phyloP scores from a whole-genome alignment of 2,113 vertebrate genomes.

The Scomber japonicus region DNA sequence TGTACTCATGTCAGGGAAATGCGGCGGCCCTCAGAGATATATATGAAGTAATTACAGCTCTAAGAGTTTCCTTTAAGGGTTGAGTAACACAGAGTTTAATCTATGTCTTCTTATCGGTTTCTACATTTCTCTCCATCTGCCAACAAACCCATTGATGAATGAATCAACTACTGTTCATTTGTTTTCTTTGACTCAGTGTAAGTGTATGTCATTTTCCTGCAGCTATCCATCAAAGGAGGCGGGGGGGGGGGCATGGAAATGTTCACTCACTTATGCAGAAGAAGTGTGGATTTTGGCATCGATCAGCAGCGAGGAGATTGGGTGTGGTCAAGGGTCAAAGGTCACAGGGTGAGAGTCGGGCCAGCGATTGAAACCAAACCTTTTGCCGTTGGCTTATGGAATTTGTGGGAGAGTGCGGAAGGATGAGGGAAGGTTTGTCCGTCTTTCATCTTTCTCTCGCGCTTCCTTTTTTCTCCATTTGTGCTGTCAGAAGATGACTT shows the following conservation, averaged over 20 bases:
- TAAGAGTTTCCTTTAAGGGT: conserved; percentile 6
- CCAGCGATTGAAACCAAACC: neutral
- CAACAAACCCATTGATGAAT: conserved; percentile 9
- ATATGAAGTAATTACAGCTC: conserved; percentile 19
- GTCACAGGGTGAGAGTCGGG: conserved; percentile 38
- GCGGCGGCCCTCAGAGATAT: neutral
- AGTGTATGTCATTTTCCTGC: conserved; percentile 35
- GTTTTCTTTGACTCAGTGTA: conserved; percentile 29
- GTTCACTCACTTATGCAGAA: conserved; percentile 32
- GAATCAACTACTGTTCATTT: conserved; percentile 13
- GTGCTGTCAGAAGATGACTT: neutral
- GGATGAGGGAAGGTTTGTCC: neutral
- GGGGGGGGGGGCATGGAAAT: conserved; percentile 32
- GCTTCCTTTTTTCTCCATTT: neutral
- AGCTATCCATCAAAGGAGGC: conserved; percentile 12
- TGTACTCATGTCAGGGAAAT: neutral
- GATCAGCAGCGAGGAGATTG: neutral
- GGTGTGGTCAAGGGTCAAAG: conserved; percentile 39
- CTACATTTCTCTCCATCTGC: conserved; percentile 18
- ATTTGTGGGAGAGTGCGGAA: conserved; percentile 25
- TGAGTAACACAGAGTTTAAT: neutral
- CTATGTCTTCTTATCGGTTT: neutral
- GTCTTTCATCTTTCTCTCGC: neutral
- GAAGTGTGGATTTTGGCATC: conserved; percentile 63
- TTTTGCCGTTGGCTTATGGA: conserved; percentile 10